These are phyloP conservation scores for Danaus chrysippus DNA, from an alignment of 2,888 invertebrate genomes.

Conservation along the genomic window DNA sequence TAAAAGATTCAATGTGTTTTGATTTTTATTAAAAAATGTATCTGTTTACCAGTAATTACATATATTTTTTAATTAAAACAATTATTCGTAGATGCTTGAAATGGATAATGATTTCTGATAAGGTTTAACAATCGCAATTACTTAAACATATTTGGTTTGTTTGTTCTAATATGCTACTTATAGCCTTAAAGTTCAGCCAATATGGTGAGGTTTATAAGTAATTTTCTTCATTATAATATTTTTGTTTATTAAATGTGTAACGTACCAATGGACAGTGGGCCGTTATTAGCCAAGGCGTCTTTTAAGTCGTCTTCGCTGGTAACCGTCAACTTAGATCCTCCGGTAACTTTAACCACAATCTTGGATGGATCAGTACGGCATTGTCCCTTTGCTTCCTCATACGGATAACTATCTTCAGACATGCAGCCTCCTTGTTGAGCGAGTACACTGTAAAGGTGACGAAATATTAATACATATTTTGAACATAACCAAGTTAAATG, in stretches of 20 bases:
- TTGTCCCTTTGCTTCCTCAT: conserved; percentile 4
- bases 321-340: conserved; percentile 9
- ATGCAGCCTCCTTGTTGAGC: conserved; percentile 20
- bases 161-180: too few relatives aligned
- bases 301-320: conserved; percentile 26
- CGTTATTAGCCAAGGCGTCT: conserved; percentile 20
- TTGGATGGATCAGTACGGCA: conserved; percentile 17
- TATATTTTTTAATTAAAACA: too few relatives aligned
- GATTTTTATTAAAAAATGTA: too few relatives aligned
- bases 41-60: too few relatives aligned
- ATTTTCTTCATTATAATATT: neutral
- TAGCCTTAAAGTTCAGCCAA: neutral
- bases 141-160: too few relatives aligned
- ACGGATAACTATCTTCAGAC: conserved; percentile 23
- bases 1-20: too few relatives aligned
- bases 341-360: conserved; percentile 17
- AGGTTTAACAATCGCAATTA: too few relatives aligned
- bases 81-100: too few relatives aligned
- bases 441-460: conserved; percentile 13
- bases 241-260: too few relatives aligned
- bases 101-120: too few relatives aligned
- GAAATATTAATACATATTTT: neutral
- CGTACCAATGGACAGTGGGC: conserved; percentile 28
- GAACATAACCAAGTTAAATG: neutral
- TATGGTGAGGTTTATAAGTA: neutral